These are phyloP conservation scores for Zaprionus obscuricornis DNA, from an alignment of 2,888 invertebrate species.

Conservation along the genomic window DNA sequence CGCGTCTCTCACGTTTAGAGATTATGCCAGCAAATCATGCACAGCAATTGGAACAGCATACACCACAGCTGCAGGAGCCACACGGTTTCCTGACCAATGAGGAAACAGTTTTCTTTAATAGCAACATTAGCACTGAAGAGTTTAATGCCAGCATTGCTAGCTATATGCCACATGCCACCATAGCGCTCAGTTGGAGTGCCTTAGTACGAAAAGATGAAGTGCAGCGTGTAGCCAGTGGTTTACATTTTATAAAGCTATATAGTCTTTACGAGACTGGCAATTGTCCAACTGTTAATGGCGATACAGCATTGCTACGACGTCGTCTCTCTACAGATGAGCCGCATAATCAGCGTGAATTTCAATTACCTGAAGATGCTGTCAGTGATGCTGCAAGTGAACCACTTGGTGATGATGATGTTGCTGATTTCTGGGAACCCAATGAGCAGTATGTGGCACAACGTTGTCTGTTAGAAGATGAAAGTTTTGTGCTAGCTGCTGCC, in stretches of 20 bases:
- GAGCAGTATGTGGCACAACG: conserved; percentile 80
- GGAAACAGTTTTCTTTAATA: conserved; percentile 81
- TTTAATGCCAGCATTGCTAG: conserved; percentile 80
- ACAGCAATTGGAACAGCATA: conserved; percentile 58
- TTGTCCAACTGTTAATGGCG: conserved; percentile 69
- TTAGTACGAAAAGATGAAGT: conserved; percentile 65
- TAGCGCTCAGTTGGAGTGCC: conserved; percentile 81
- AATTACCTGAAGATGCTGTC: conserved; percentile 43
- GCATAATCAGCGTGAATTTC: conserved; percentile 52
- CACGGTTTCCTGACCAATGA: conserved; percentile 82
- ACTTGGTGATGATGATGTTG: conserved; percentile 71
- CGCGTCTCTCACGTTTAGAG: conserved; percentile 73
- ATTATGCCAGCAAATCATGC: conserved; percentile 66
- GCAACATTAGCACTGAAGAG: conserved; percentile 81
- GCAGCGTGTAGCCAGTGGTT: conserved; percentile 70
- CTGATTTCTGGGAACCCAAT: conserved; percentile 82
- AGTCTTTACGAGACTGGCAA: conserved; percentile 80
- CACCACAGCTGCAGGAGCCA: conserved; percentile 72
- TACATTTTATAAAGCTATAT: conserved; percentile 82
- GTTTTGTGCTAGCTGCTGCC: conserved; percentile 64
- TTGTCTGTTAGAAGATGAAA: conserved; percentile 81
- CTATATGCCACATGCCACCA: conserved; percentile 80
- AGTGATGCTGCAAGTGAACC: conserved; percentile 55
- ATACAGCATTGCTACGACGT: conserved; percentile 24
- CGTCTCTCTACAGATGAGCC: conserved; percentile 29